These are phyloP conservation scores for Bombus soroeensis DNA, from an alignment of 1,140 invertebrate species.

Conservation along the genomic window DNA sequence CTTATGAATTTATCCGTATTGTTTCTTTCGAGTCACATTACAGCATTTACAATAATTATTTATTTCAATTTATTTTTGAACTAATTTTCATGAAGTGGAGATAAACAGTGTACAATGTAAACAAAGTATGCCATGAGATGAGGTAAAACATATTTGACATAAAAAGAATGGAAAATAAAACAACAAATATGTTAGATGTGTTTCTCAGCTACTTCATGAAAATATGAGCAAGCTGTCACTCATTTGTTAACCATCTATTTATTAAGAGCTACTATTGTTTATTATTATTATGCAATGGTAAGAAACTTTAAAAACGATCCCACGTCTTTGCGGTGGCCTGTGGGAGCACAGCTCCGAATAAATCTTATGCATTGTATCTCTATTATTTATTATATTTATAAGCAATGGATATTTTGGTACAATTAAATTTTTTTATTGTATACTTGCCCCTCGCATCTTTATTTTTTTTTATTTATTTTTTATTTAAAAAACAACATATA, in stretches of 20 bases:
- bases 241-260: constrained; percentile 64
- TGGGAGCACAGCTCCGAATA: constrained; percentile 82
- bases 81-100: constrained; percentile 66
- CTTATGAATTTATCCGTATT: constrained; percentile 60
- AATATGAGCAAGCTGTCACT: constrained; percentile 69
- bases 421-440: constrained; percentile 78
- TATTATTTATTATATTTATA: constrained; percentile 83
- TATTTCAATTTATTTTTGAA: constrained; percentile 58
- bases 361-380: constrained; percentile 81
- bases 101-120: constrained; percentile 64
- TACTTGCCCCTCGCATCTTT: constrained; percentile 70
- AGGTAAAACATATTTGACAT: constrained; percentile 51
- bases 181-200: constrained; percentile 47
- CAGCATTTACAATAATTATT: constrained; percentile 71
- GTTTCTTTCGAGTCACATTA: constrained; percentile 63
- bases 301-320: constrained; percentile 81
- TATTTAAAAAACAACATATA: constrained; percentile 78
- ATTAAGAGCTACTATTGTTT: constrained; percentile 71
- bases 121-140: constrained; percentile 52
- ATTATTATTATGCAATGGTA: constrained; percentile 81
- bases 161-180: constrained; percentile 47
- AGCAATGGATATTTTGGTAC: constrained; percentile 83
- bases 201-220: constrained; percentile 62
- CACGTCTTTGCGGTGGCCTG: constrained; percentile 77
- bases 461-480: constrained; percentile 69